Base-by-base conservation (phyloP, 1,140 invertebrate genomes). In the Rhopalosiphum maidis region DNA sequence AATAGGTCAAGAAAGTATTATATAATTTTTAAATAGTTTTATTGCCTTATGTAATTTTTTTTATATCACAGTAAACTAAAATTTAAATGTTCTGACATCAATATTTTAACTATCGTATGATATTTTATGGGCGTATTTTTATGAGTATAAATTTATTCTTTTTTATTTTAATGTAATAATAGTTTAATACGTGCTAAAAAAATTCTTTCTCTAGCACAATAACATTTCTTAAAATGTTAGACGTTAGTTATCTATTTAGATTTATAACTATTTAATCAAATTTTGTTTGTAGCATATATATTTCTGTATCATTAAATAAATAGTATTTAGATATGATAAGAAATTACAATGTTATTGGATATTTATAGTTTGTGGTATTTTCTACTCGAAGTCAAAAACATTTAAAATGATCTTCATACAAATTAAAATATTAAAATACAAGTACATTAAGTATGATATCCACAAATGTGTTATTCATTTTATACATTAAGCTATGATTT, bases 1-100 rank as follows among this genome's bases (percentile, higher is more conserved):
- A 89, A 89, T 89, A 55, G 88, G 88, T 89, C 48, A 55, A 55
- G 48, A 89, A 55, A 23, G 21, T 11, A 55, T 89, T 89, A 89
- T 89, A 89, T 37, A 89, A 89, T 11, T 55, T 54, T 48, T 54
- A 55, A 25, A 89, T 55, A 89, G 60, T 77, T n/a, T 77, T 77
- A 77, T 35, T 83, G 37, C 35, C 77, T 83, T 83, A 83, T 83
- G 35, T 83, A 83, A 83, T 37, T 83, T 83, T 68, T 55, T 77
- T 77, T 77, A n/a, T 77, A 68, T n/a, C 30, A 35, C n/a, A 35
- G 30, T 77, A n/a, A 77, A 77, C n/a, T 77, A n/a, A 2, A n/a
- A 77, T 35, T 77, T n/a, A 15, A 77, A n/a, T 77, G 30, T 77
- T 18, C n/a, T 18, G 60, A n/a, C 30, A 77, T 77, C n/a, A 77